Percentiles rank a stretch among this genome's conserved stretches.
phyloP scores from a whole-genome alignment of 1,140 invertebrate genomes.

The Melanaphis sacchari region DNA sequence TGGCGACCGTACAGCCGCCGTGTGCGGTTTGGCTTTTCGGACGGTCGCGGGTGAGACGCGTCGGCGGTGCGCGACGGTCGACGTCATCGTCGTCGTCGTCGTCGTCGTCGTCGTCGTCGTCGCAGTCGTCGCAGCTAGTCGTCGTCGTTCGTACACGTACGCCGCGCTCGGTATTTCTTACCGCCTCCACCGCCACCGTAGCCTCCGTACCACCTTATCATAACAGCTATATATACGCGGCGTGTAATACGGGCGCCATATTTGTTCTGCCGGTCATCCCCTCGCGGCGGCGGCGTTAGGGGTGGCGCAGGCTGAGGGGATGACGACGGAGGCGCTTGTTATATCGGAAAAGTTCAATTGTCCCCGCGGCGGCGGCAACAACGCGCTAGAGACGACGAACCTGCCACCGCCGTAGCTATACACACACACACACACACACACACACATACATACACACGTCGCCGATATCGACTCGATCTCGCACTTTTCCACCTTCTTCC shows the following conservation, averaged over 20 bases:
- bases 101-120: neutral
- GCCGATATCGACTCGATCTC: constrained; percentile 49
- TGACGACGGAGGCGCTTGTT: constrained; percentile 10
- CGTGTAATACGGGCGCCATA: constrained; percentile 49
- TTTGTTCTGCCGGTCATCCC: constrained; percentile 56
- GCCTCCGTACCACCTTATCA: constrained; percentile 40
- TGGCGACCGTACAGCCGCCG: constrained; percentile 12
- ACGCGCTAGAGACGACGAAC: neutral
- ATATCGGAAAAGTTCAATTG: constrained; percentile 54
- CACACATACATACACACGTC: too few relatives aligned
- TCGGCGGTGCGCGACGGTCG: neutral
- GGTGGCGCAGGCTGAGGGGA: neutral
- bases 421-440: neutral
- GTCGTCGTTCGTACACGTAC: neutral
- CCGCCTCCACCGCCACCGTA: neutral
- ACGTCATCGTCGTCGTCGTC: neutral
- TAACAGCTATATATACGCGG: constrained; percentile 19
- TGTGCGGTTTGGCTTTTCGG: constrained; percentile 53
- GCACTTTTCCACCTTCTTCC: neutral
- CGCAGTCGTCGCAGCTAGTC: neutral
- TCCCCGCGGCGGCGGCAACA: constrained; percentile 12
- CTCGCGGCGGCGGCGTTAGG: neutral
- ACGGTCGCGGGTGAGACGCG: neutral
- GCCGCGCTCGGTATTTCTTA: constrained; percentile 24
- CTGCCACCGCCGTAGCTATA: constrained; percentile 8